Conservation (phyloP, 2,797 vertebrate species). For the Pangasius mekongensis region DNA sequence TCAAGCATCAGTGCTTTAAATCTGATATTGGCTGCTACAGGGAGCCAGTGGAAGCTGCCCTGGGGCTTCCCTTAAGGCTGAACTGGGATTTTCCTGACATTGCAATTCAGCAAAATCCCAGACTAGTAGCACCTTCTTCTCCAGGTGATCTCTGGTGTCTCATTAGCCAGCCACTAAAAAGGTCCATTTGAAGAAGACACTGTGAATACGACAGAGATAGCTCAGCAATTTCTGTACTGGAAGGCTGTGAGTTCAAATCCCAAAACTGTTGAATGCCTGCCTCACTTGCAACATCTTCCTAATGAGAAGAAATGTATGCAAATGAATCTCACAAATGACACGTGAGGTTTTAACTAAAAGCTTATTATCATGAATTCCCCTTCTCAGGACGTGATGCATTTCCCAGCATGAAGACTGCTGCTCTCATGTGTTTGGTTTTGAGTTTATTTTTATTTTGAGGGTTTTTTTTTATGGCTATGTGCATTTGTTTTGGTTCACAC, state of each 20-base stretch:
- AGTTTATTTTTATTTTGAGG: neutral
- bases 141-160: neutral
- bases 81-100: neutral
- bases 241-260: neutral
- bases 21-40: neutral
- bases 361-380: neutral
- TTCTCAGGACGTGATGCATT: neutral
- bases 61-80: neutral
- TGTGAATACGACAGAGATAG: neutral
- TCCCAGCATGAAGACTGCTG: neutral
- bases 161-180: constrained; percentile 14
- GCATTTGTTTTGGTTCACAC: neutral
- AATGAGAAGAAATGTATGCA: neutral
- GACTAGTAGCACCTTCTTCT: neutral
- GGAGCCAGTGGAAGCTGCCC: neutral
- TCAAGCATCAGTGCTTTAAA: constrained; percentile 5
- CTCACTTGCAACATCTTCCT: neutral
- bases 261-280: neutral
- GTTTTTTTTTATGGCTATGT: neutral
- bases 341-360: constrained; percentile 15
- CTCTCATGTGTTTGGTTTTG: neutral
- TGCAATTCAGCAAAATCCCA: neutral
- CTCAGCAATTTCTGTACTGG: neutral
- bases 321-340: neutral
- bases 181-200: neutral